These are phyloP conservation scores for Procavia capensis DNA, from an alignment of 2,113 vertebrate species.

Conservation along the genomic window DNA sequence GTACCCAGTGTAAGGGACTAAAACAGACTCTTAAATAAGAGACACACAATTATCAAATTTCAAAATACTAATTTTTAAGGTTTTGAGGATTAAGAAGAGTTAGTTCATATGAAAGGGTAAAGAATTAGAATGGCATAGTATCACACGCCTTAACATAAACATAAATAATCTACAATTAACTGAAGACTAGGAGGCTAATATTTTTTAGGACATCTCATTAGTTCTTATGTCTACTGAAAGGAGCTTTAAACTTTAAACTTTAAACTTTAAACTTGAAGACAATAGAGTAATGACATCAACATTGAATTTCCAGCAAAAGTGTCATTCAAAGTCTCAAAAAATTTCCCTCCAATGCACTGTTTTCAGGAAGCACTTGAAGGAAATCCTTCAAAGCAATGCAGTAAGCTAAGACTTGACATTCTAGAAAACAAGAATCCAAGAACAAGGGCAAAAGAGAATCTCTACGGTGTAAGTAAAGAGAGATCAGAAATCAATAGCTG, in stretches of 20 bases:
- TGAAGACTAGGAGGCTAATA: neutral
- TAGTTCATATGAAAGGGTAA: neutral
- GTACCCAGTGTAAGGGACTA: neutral
- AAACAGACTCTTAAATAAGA: slow-evolving; percentile 11
- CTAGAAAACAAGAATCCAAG: neutral
- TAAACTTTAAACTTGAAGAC: no score
- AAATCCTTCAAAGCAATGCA: neutral
- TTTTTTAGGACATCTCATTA: neutral
- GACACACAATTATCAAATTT: neutral
- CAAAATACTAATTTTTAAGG: neutral
- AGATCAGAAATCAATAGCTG: neutral
- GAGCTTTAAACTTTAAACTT: slow-evolving; percentile 26
- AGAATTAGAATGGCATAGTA: neutral
- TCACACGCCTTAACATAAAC: slow-evolving; percentile 5
- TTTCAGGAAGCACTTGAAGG: neutral
- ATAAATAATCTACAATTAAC: neutral
- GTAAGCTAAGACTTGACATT: neutral
- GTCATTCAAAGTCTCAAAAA: neutral
- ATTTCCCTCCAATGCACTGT: no score
- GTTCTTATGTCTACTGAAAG: neutral
- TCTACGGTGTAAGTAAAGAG: neutral
- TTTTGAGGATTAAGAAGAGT: neutral
- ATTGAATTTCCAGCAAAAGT: slow-evolving; percentile 50
- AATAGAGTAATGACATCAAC: neutral
- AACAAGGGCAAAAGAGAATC: neutral